These are phyloP conservation scores for Nemapogon koenigi DNA, from an alignment of 2,888 invertebrate genomes.

Conservation along the genomic window DNA sequence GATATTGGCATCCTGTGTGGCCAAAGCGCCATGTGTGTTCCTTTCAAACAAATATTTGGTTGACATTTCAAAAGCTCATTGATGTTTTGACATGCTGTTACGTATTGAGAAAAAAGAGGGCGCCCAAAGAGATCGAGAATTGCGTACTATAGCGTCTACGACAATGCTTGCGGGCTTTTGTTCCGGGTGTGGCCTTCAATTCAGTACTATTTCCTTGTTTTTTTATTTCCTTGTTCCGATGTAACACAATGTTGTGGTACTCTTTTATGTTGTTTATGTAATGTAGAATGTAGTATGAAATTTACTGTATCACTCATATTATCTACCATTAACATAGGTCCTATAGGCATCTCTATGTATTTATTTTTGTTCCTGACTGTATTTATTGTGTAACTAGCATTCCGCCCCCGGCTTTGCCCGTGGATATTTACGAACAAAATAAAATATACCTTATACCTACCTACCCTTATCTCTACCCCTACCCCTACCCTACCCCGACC, in stretches of 20 bases:
- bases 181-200: constrained; percentile 27
- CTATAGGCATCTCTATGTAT: no score
- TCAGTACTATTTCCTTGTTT: constrained; percentile 32
- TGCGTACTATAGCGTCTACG: constrained; percentile 18
- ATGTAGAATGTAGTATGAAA: no score
- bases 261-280: constrained; percentile 15
- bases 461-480: no score
- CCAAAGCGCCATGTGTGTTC: constrained; percentile 38
- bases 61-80: constrained; percentile 49
- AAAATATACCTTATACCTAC: no score
- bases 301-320: no score
- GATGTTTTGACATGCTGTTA: constrained; percentile 43
- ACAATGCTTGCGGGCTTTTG: constrained; percentile 34
- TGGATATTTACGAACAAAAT: no score
- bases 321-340: no score
- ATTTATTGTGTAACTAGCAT: no score
- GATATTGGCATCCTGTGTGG: constrained; percentile 46
- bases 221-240: constrained; percentile 38
- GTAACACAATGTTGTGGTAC: constrained; percentile 34
- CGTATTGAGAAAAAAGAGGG: constrained; percentile 31
- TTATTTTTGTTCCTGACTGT: no score
- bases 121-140: constrained; percentile 26
- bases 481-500: no score
- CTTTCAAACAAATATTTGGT: constrained; percentile 48
- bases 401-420: no score